These are phyloP conservation scores for Gibbula magus DNA, from an alignment of 2,888 invertebrate genomes.

Conservation along the genomic window DNA sequence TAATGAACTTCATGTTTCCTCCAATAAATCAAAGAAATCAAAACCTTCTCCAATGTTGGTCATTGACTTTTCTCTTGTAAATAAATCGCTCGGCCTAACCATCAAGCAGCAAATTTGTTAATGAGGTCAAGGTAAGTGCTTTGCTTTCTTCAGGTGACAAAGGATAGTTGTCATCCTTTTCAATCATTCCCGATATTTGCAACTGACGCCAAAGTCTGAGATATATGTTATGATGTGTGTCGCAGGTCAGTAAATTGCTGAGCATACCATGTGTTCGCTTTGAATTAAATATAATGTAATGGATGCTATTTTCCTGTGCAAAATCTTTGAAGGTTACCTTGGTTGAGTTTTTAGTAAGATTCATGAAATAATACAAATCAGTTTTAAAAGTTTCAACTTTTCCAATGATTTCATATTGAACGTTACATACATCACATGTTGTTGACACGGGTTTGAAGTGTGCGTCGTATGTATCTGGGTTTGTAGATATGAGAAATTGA, in stretches of 20 bases:
- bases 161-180: not conserved
- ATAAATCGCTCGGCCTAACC: not conserved
- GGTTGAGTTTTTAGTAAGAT: not conserved
- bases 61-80: not conserved
- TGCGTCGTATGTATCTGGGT: not conserved
- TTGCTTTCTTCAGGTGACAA: not conserved
- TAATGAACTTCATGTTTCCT: too few relatives aligned
- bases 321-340: not conserved
- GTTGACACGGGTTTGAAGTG: not conserved
- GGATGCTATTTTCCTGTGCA: not conserved
- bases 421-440: not conserved
- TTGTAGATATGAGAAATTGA: not conserved
- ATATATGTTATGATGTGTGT: not conserved
- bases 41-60: not conserved
- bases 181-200: not conserved
- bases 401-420: not conserved
- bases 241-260: not conserved
- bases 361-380: not conserved
- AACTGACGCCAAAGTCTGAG: not conserved
- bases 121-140: not conserved
- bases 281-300: not conserved
- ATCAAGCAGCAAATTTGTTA: not conserved
- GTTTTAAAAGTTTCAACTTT: not conserved
- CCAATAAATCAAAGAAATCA: not conserved
- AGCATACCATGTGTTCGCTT: not conserved